These are phyloP conservation scores for Tetramorium simillimum DNA, from an alignment of 1,140 invertebrate genomes.

Conservation along the genomic window DNA sequence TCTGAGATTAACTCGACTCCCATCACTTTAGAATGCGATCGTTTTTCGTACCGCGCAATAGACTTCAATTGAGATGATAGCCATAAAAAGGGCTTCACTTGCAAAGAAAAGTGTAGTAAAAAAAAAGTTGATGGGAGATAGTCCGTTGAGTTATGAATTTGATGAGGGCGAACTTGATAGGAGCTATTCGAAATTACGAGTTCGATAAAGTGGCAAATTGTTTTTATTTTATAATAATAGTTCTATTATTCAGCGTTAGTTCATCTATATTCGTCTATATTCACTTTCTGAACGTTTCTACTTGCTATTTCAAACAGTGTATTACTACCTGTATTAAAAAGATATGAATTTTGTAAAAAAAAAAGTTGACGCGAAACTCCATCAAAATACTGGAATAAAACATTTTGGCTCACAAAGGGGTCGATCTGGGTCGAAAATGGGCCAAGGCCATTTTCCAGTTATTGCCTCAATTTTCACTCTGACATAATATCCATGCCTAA, in stretches of 20 bases:
- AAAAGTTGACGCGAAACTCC: neutral
- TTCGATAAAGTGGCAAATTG: neutral
- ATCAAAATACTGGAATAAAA: constrained; percentile 1
- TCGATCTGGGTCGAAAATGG: neutral
- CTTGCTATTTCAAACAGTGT: neutral
- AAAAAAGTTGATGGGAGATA: neutral
- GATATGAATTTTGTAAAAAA: neutral
- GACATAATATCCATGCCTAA: neutral
- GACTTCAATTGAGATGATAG: neutral
- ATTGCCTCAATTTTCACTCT: neutral
- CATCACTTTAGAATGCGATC: neutral
- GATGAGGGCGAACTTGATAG: neutral
- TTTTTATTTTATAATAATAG: neutral
- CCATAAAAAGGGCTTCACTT: neutral
- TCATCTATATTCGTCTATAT: neutral
- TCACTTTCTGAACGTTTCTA: neutral
- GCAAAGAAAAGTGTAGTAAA: neutral
- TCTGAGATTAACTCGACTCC: constrained; percentile 16
- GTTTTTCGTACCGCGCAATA: constrained; percentile 2
- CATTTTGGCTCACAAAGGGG: neutral
- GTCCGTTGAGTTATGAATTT: constrained; percentile 5
- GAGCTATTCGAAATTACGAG: neutral
- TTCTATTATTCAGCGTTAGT: neutral
- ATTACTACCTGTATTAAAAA: neutral
- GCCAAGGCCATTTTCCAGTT: neutral